Percentiles rank a stretch among this genome's conserved stretches.
Evolutionary conservation across 2,797 vertebrate species (phyloP).

Genomic region (Otus scops): DNA sequence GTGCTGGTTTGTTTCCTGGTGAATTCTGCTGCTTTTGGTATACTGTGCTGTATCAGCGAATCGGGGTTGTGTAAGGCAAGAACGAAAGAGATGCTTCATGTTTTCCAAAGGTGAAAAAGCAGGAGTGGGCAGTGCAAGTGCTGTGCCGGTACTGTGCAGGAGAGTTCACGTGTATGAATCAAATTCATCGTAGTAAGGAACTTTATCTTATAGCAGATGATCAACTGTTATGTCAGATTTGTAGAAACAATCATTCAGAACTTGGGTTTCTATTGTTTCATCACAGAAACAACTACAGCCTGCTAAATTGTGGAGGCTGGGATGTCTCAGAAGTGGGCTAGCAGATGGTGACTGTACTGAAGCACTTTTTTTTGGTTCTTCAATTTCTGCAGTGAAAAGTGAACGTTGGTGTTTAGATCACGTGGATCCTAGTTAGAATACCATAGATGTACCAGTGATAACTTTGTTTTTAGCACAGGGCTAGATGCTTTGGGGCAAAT

Average conservation of each 20-base stretch:
- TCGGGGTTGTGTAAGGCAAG: not conserved
- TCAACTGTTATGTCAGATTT: not conserved
- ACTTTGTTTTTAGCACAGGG: not conserved
- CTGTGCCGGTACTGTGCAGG: not conserved
- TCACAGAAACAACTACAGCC: not conserved
- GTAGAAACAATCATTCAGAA: not conserved
- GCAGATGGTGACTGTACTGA: rapidly evolving
- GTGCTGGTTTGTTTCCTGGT: not conserved
- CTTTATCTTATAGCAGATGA: not conserved
- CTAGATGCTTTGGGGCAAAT: not conserved
- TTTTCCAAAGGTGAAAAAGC: not conserved
- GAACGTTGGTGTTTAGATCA: not conserved
- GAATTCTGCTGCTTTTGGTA: not conserved
- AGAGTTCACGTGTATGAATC: not conserved
- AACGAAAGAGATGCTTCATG: not conserved
- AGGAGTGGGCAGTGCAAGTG: not conserved
- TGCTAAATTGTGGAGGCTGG: not conserved
- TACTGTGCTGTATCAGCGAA: not conserved
- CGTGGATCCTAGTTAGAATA: not conserved
- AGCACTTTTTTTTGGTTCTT: not conserved
- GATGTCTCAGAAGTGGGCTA: rapidly evolving
- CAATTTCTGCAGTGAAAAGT: not conserved
- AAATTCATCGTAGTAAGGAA: not conserved
- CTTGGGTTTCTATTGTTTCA: not conserved
- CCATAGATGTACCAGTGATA: not conserved